phyloP scores from a whole-genome alignment of 2,888 invertebrate species.

The Allacma fusca region DNA sequence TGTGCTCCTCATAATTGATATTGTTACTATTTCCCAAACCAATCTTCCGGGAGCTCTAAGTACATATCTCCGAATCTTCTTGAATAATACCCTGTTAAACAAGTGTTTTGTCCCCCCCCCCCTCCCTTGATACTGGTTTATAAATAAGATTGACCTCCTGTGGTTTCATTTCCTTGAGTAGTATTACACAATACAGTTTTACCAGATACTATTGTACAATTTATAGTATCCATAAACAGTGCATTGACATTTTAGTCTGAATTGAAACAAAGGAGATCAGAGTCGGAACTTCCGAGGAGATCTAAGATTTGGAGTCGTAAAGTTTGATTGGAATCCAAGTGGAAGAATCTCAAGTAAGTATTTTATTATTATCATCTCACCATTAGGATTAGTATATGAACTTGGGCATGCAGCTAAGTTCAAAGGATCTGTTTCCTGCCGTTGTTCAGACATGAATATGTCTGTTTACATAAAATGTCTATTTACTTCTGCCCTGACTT shows the following conservation, averaged over 20 bases:
- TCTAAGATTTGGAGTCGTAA: background rate
- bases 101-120: too few species aligned
- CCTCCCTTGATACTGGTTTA: too few species aligned
- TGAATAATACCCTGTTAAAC: too few species aligned
- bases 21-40: too few species aligned
- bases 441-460: background rate
- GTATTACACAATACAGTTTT: too few species aligned
- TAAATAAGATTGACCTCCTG: too few species aligned
- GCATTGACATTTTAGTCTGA: background rate
- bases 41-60: too few species aligned
- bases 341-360: background rate
- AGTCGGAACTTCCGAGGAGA: background rate
- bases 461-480: background rate
- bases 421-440: background rate
- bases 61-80: too few species aligned
- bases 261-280: background rate
- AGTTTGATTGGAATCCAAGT: constrained; percentile 16
- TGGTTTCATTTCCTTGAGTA: too few species aligned
- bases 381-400: background rate
- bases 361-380: background rate
- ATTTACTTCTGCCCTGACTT: background rate
- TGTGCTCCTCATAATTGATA: too few species aligned
- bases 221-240: too few species aligned
- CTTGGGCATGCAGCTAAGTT: background rate
- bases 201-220: too few species aligned